These are phyloP conservation scores for Bombus terrestris DNA, from an alignment of 1,140 invertebrate species.

Conservation along the genomic window DNA sequence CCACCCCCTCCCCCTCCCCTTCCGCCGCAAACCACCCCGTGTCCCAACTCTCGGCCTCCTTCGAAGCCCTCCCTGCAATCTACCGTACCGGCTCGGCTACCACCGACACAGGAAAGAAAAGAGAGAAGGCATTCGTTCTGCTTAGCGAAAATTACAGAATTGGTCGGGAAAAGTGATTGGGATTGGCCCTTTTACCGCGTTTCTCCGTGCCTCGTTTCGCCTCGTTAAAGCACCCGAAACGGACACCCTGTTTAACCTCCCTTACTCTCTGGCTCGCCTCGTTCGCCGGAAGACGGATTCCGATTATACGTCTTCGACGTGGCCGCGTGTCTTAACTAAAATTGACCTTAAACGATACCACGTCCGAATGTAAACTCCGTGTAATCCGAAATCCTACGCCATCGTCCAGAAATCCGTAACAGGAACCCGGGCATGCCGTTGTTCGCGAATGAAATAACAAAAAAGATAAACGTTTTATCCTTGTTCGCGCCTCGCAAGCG, in stretches of 20 bases:
- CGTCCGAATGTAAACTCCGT: too few species aligned
- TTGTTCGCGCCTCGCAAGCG: constrained; percentile 42
- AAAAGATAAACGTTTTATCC: neutral
- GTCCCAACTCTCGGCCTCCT: neutral
- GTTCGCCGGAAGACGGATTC: constrained; percentile 25
- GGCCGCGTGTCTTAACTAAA: neutral
- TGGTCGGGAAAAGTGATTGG: constrained; percentile 77
- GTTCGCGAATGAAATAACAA: neutral
- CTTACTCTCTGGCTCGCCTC: constrained; percentile 6
- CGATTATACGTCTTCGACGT: constrained; percentile 15
- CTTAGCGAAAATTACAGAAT: constrained; percentile 79
- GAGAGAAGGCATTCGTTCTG: constrained; percentile 75
- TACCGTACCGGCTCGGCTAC: constrained; percentile 54
- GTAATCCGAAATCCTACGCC: neutral
- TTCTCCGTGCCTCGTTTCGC: constrained; percentile 68
- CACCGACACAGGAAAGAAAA: constrained; percentile 16
- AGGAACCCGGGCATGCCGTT: neutral
- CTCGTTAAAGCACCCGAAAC: constrained; percentile 73
- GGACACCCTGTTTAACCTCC: constrained; percentile 60
- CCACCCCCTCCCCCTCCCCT: constrained; percentile 8
- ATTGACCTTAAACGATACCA: neutral
- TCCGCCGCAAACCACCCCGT: neutral
- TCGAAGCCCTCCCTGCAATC: constrained; percentile 41
- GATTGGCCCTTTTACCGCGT: constrained; percentile 74
- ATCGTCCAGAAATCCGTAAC: neutral